A percentile compares a stretch with the other conserved stretches of the same genome.
phyloP scores from a whole-genome alignment of 2,797 vertebrate genomes.

The Sylvilagus floridanus region DNA sequence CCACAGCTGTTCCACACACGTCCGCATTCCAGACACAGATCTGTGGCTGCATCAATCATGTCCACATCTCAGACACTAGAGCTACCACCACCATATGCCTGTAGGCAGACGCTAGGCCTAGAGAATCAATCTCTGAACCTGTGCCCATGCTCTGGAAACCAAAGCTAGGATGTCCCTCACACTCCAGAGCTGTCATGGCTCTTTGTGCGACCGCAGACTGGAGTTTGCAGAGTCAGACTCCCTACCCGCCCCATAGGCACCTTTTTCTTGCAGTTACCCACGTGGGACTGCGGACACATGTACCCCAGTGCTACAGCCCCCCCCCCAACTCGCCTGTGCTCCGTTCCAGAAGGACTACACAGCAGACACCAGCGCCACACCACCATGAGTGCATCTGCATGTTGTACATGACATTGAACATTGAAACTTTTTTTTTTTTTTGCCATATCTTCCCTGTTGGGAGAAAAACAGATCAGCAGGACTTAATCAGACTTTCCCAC shows the following conservation, averaged over 20 bases:
- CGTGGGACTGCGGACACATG: too few species aligned
- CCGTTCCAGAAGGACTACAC: too few species aligned
- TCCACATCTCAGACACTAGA: too few species aligned
- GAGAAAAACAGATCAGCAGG: background rate
- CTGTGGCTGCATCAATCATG: background rate
- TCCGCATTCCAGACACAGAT: background rate
- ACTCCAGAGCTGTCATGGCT: background rate
- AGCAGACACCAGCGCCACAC: background rate
- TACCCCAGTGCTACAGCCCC: background rate
- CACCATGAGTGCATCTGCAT: background rate
- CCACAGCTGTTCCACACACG: background rate
- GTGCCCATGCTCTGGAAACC: background rate
- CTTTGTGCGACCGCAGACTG: background rate
- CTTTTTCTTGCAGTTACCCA: background rate
- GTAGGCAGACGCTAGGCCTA: background rate
- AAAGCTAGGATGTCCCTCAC: background rate
- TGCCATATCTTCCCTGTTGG: background rate
- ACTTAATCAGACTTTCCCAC: background rate
- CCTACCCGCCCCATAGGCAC: background rate
- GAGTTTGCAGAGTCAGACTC: background rate
- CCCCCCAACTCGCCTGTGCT: too few species aligned
- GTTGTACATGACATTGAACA: too few species aligned
- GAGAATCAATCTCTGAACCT: too few species aligned
- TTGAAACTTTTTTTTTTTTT: too few species aligned
- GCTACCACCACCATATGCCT: background rate